Evolutionary conservation across 2,113 vertebrate species (phyloP), one percentile per base, ranked within the genome.

Genomic region (Synodontis membranacea): DNA sequence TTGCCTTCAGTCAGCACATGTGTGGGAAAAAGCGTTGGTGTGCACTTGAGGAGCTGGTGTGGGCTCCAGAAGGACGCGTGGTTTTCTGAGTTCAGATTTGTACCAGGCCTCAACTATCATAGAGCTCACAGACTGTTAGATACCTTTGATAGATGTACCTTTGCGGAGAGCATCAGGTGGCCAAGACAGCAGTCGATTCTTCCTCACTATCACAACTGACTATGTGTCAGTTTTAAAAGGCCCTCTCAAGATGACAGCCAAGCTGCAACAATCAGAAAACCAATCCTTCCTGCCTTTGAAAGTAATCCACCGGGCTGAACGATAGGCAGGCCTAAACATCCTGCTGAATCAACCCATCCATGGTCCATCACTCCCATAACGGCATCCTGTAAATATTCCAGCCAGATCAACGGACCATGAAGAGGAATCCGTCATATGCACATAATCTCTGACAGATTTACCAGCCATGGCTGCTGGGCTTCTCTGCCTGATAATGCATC

Each of bases 361-460:
- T 25, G 76, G 86, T 72, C 54, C 87, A 58, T 85, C 83, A 83
- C 15, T n/a, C 72, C 81, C 83, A 82, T 90, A 88, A 92, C 88
- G 82, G 79, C 89, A 88, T 86, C 87, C 87, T 89, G 88, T 90
- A 91, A 89, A 91, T 88, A 92, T 91, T 85, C 89, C 86, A 87
- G 83, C 83, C 91, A 91, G 92, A 95, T 90, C 93, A 93, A 93
- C 85, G 87, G 79, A 88, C 90, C 91, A 83, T 93, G 90, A 93
- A 92, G 90, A 94, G 92, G 91, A 91, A 94, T 92, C 90, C 86
- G 87, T 94, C 93, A 93, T 92, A 87, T 87, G 44, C 84, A 92
- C 91, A 91, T 93, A 91, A 94, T 92, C 90, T 85, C 86, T 86
- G 92, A 90, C 89, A 93, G 91, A 94, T 93, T 92, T 90, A 93